These are phyloP conservation scores for Hypena proboscidalis DNA, from an alignment of 2,888 invertebrate genomes.

Conservation along the genomic window DNA sequence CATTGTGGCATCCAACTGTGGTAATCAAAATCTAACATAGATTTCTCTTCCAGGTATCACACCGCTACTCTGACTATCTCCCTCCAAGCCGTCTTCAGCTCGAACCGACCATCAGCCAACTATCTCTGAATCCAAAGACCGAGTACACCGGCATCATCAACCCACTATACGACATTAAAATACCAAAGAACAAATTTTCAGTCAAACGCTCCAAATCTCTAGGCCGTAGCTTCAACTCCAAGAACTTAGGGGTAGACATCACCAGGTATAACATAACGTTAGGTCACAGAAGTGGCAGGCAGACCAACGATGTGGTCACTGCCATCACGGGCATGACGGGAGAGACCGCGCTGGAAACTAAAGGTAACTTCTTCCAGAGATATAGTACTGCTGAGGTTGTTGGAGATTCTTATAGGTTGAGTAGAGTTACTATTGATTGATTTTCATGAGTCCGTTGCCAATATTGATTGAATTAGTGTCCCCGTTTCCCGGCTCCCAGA, in stretches of 20 bases:
- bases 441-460: neutral
- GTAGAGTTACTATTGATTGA: slow-evolving; percentile 71
- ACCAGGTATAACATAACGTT: slow-evolving; percentile 72
- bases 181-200: slow-evolving; percentile 69
- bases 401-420: slow-evolving; percentile 72
- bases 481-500: too few species aligned
- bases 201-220: slow-evolving; percentile 76
- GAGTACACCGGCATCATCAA: slow-evolving; percentile 74
- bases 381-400: slow-evolving; percentile 65
- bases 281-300: slow-evolving; percentile 61
- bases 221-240: slow-evolving; percentile 67
- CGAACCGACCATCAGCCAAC: slow-evolving; percentile 35
- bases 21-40: too few species aligned
- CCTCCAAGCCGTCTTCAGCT: slow-evolving; percentile 54
- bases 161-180: slow-evolving; percentile 73
- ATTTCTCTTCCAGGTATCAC: slow-evolving; percentile 50
- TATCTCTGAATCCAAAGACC: slow-evolving; percentile 31
- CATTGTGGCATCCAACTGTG: too few species aligned
- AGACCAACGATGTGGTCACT: slow-evolving; percentile 74
- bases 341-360: slow-evolving; percentile 68
- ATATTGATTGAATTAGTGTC: too few species aligned
- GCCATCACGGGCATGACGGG: slow-evolving; percentile 67
- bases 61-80: slow-evolving; percentile 60
- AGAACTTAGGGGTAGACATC: slow-evolving; percentile 59
- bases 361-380: slow-evolving; percentile 67